These are phyloP conservation scores for Hydra vulgaris DNA, from an alignment of 30 jellyfish, hydroid and myxozoan genomes.

Conservation along the genomic window DNA sequence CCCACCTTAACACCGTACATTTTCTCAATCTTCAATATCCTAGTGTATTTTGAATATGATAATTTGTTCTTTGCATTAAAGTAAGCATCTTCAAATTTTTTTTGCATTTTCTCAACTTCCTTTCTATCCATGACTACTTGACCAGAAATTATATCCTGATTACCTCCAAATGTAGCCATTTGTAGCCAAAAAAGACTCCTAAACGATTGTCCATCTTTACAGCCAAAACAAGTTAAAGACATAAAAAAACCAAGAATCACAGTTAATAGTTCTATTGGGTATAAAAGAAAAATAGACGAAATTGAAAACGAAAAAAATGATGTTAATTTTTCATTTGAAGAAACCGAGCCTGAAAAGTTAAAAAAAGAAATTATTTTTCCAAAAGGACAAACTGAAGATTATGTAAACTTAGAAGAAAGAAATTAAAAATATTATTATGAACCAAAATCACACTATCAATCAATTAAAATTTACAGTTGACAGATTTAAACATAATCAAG, in stretches of 20 bases:
- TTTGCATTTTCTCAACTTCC: background rate
- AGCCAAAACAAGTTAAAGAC: background rate
- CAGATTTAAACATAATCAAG: too few relatives aligned
- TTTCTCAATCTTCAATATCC: constrained; percentile 3
- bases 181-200: background rate
- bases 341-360: too few relatives aligned
- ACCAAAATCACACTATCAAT: too few relatives aligned
- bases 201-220: background rate
- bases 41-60: background rate
- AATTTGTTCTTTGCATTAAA: background rate
- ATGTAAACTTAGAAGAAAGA: too few relatives aligned
- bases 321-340: background rate
- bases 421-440: too few relatives aligned
- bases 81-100: constrained; percentile 16
- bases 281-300: background rate
- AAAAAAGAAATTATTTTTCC: too few relatives aligned
- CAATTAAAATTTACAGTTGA: too few relatives aligned
- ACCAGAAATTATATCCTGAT: background rate
- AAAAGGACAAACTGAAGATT: too few relatives aligned
- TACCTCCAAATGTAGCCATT: too few relatives aligned
- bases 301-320: background rate
- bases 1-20: constrained; percentile 14
- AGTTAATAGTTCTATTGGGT: background rate
- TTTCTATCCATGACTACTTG: background rate
- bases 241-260: background rate